Percentiles rank a stretch among this genome's conserved stretches.
These are phyloP conservation scores for Gortyna flavago DNA, from an alignment of 2,888 invertebrate species.

Conservation along the genomic window DNA sequence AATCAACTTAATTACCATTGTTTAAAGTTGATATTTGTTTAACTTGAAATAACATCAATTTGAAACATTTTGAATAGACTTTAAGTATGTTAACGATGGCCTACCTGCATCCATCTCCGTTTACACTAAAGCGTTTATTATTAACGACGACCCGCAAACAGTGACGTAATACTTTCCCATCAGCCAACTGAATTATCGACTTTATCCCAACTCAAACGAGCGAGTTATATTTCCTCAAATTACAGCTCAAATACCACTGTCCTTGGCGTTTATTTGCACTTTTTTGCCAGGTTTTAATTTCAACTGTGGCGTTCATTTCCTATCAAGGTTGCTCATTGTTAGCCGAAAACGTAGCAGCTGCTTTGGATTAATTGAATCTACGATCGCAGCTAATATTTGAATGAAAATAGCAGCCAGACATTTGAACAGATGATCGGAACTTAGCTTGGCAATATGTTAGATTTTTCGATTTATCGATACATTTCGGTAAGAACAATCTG, in stretches of 20 bases:
- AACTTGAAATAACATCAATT: too few relatives aligned
- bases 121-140: conserved; percentile 62
- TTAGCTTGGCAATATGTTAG: conserved; percentile 23
- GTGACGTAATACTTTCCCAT: conserved; percentile 46
- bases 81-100: conserved; percentile 57
- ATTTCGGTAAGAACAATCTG: conserved; percentile 49
- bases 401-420: conserved; percentile 44
- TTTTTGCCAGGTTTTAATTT: conserved; percentile 60
- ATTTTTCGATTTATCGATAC: conserved; percentile 55
- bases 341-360: conserved; percentile 45
- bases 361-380: conserved; percentile 40
- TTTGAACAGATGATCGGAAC: conserved; percentile 43
- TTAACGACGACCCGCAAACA: conserved; percentile 57
- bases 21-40: too few relatives aligned
- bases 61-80: too few relatives aligned
- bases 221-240: conserved; percentile 59
- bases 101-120: conserved; percentile 60
- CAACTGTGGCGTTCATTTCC: conserved; percentile 54
- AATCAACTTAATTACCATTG: too few relatives aligned
- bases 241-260: conserved; percentile 58
- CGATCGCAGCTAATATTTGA: conserved; percentile 41
- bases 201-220: conserved; percentile 54
- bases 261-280: conserved; percentile 58
- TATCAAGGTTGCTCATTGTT: conserved; percentile 55
- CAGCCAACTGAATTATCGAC: conserved; percentile 53